Conservation (phyloP, 2,113 vertebrate species). For the Tragulus kanchil region DNA sequence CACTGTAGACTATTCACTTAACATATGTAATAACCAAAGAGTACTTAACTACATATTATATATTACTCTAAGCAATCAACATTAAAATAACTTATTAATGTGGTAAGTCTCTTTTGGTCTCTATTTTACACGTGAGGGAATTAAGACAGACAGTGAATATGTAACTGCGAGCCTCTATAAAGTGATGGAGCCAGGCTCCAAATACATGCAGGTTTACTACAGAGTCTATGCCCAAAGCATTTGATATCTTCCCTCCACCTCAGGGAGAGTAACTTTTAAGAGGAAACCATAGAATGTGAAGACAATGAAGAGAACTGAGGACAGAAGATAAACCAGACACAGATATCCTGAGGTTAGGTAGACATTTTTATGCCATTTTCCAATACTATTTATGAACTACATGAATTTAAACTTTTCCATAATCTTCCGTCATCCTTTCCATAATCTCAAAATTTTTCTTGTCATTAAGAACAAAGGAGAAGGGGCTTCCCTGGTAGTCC, state of each 20-base stretch:
- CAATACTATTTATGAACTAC: not conserved
- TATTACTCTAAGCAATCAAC: not conserved
- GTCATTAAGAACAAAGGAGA: not conserved
- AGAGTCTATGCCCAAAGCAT: not conserved
- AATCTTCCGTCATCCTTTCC: too few species aligned
- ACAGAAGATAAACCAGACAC: not conserved
- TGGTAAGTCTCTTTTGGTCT: not conserved
- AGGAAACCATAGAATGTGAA: not conserved
- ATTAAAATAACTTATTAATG: not conserved
- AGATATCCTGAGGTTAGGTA: not conserved
- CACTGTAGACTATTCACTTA: not conserved
- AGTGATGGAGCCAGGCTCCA: not conserved
- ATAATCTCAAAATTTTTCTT: not conserved
- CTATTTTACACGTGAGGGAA: not conserved
- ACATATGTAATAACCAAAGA: not conserved
- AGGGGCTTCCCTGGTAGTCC: too few species aligned
- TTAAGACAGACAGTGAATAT: not conserved
- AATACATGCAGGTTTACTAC: not conserved
- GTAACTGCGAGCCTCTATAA: not conserved
- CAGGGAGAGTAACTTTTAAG: not conserved
- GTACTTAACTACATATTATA: not conserved
- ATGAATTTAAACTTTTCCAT: not conserved
- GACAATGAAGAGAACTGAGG: not conserved
- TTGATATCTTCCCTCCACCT: not conserved
- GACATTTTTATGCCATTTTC: not conserved